phyloP scores from a whole-genome alignment of 2,888 invertebrate genomes.

The Copidosoma aretas region DNA sequence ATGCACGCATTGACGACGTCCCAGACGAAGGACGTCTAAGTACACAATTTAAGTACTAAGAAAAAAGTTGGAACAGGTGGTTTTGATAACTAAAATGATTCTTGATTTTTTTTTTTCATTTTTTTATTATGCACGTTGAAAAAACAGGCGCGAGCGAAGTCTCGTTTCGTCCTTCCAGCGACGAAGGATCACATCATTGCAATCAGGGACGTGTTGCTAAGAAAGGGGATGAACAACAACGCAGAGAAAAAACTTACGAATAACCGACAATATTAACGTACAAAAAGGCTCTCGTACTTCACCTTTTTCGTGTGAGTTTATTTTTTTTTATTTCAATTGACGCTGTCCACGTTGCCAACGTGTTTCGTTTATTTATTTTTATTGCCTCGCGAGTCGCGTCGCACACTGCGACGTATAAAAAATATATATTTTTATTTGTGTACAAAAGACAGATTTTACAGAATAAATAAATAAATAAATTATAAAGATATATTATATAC shows the following conservation, averaged over 20 bases:
- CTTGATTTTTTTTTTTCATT: constrained; percentile 26
- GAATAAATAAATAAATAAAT: constrained; percentile 39
- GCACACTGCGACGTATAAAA: constrained; percentile 29
- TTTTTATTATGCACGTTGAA: constrained; percentile 39
- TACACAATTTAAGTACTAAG: constrained; percentile 1
- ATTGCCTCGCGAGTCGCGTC: constrained; percentile 27
- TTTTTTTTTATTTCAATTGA: constrained; percentile 13
- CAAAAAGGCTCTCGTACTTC: constrained; percentile 19
- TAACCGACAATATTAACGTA: constrained; percentile 23
- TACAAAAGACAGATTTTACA: constrained; percentile 33
- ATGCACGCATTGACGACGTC: too few species aligned
- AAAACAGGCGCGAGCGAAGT: constrained; percentile 35
- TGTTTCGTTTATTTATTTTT: constrained; percentile 9
- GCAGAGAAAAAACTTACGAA: constrained; percentile 27
- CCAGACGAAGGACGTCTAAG: neutral
- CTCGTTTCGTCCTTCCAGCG: constrained; percentile 21
- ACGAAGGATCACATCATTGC: constrained; percentile 23
- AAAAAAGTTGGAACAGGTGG: neutral
- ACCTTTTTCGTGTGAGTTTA: constrained; percentile 11
- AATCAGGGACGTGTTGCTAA: constrained; percentile 1
- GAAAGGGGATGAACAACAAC: constrained; percentile 21
- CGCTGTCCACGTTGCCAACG: constrained; percentile 21
- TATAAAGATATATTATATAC: constrained; percentile 25
- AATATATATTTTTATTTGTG: constrained; percentile 28
- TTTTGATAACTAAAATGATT: constrained; percentile 14